Base-by-base conservation (phyloP, 2,888 invertebrate species). In the Ectobius pallidus region DNA sequence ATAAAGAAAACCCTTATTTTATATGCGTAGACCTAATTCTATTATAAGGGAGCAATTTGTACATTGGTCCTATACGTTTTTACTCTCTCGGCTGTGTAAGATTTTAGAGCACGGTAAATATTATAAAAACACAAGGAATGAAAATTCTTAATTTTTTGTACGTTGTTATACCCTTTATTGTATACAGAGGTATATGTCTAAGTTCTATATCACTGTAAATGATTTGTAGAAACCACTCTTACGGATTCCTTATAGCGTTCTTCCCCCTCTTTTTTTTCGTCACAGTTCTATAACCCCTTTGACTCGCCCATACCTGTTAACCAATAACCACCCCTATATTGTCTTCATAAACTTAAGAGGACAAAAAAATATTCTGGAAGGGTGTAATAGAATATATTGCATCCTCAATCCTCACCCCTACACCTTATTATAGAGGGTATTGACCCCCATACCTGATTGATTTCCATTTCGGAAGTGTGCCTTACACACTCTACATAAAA, bases 361-460 rank as follows among this genome's bases (percentile, higher is more conserved):
- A 44, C 25, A 46, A 27, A 65, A 65, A 65, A 42, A 44, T 44
- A 44, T 65, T 65, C 27, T 27, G 25, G 25, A 65, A 22, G 65
- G 65, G 65, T 65, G 65, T 65, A 65, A 65, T 65, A 65, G 65
- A 65, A 65, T 65, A 65, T 65, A 65, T 46, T 44, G 46, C 65
- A 22, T n/a, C 61, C 16, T 34, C 34, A 34, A 34, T 30, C 58
- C 58, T 30, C 65, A 65, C 27, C 25, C 25, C 46, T 63, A 22
- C 22, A 52, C 39, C 32, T 61, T 61, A 61, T 61, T 61, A 32
- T 61, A 61, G 30, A 65, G 65, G n/a, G 27, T 46, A 46, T 65
- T 65, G 65, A 65, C 65, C 65, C 46, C 58, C 14, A 25, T 58
- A 58, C 58, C 58, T 58, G 65, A 65, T 65, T 65, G 65, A 65